These are phyloP conservation scores for Caerostris darwini DNA, from an alignment of 1,140 invertebrate species.

Conservation along the genomic window DNA sequence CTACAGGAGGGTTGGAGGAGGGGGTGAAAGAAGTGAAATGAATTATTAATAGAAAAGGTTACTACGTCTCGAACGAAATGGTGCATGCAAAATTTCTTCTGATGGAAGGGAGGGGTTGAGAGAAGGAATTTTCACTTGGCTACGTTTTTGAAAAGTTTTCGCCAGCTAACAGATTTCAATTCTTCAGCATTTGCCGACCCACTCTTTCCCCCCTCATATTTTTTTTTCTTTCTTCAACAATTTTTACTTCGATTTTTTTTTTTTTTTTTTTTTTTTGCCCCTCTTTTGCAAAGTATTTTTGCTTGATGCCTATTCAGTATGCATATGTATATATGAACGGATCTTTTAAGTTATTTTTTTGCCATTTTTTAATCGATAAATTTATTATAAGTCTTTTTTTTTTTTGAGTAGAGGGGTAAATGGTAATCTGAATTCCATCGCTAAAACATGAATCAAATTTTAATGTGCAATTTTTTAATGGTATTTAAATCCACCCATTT, in stretches of 20 bases:
- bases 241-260: not conserved
- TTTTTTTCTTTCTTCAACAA: not conserved
- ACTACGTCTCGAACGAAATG: constrained; percentile 45
- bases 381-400: not conserved
- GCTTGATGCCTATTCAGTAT: not conserved
- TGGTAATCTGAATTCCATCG: not conserved
- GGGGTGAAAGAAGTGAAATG: constrained; percentile 17
- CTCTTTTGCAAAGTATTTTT: not conserved
- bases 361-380: not conserved
- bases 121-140: constrained; percentile 53
- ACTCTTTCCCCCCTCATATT: not conserved
- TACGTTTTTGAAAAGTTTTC: constrained; percentile 60
- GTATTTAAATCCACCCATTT: no score
- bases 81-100: constrained; percentile 40
- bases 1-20: not conserved
- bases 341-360: not conserved
- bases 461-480: not conserved
- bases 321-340: constrained; percentile 12
- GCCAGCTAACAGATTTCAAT: constrained; percentile 40
- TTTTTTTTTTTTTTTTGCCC: not conserved
- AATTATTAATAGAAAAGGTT: constrained; percentile 63
- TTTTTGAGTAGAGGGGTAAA: not conserved
- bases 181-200: not conserved
- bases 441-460: not conserved
- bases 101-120: not conserved